These are phyloP conservation scores for Astropecten irregularis DNA, from an alignment of 53 echinoderm and acorn worm species.

Conservation along the genomic window DNA sequence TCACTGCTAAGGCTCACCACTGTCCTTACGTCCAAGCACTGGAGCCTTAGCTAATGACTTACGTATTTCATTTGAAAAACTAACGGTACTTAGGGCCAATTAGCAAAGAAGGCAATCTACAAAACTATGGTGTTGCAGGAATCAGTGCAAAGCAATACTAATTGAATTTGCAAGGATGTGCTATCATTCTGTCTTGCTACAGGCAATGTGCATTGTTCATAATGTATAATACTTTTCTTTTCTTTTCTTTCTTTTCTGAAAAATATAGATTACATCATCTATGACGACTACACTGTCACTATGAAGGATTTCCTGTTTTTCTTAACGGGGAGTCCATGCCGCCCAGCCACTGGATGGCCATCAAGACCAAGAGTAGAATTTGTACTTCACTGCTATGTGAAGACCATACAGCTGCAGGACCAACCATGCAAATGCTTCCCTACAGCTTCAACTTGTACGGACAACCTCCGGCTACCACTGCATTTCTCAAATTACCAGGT, in stretches of 20 bases:
- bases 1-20: no score
- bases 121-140: no score
- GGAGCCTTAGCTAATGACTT: no score
- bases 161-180: no score
- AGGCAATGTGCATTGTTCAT: no score
- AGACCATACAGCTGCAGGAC: not conserved
- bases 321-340: conserved; percentile 1
- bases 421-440: not conserved
- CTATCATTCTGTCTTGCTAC: no score
- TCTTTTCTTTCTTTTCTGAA: not conserved
- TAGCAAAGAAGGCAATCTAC: no score
- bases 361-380: not conserved
- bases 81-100: no score
- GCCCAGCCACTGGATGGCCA: not conserved
- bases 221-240: not conserved
- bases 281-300: not conserved
- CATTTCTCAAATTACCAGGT: not conserved
- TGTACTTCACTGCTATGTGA: not conserved
- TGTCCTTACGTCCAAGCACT: no score
- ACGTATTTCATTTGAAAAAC: no score
- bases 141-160: no score
- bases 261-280: not conserved
- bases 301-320: conserved; percentile 1
- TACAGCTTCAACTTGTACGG: not conserved
- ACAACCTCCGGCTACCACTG: not conserved